These are phyloP conservation scores for Phaedon cochleariae DNA, from an alignment of 2,888 invertebrate genomes.

Conservation along the genomic window DNA sequence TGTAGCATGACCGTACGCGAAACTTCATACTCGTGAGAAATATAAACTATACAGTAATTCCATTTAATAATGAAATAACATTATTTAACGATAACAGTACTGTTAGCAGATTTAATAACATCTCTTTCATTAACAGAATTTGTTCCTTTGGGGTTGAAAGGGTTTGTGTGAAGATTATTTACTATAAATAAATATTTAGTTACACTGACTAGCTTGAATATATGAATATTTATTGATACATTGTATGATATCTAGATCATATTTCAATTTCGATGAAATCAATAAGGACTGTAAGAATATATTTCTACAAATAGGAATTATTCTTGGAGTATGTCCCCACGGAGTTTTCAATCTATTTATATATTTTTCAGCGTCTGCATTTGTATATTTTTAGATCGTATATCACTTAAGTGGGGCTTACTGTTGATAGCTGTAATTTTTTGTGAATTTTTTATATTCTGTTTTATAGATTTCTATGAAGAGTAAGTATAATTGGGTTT, in stretches of 20 bases:
- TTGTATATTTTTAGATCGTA: not conserved
- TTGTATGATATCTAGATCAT: conserved; percentile 5
- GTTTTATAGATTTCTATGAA: conserved; percentile 46
- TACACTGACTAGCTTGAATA: conserved; percentile 8
- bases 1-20: too few relatives aligned
- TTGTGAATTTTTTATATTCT: conserved; percentile 45
- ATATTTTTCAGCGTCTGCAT: not conserved
- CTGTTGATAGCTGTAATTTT: conserved; percentile 38
- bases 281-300: conserved; percentile 34
- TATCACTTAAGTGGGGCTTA: not conserved
- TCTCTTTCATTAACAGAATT: not conserved
- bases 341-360: not conserved
- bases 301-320: conserved; percentile 26
- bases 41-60: too few relatives aligned
- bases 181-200: conserved; percentile 23
- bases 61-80: too few relatives aligned
- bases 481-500: conserved; percentile 20
- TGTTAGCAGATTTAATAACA: not conserved
- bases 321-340: not conserved
- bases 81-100: too few relatives aligned
- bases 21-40: too few relatives aligned
- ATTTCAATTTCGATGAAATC: conserved; percentile 20
- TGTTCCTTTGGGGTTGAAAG: not conserved
- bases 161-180: not conserved
- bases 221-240: conserved; percentile 14